Evolutionary conservation across 1,140 invertebrate genomes (phyloP).

Genomic region (Leguminivora glycinivorella): DNA sequence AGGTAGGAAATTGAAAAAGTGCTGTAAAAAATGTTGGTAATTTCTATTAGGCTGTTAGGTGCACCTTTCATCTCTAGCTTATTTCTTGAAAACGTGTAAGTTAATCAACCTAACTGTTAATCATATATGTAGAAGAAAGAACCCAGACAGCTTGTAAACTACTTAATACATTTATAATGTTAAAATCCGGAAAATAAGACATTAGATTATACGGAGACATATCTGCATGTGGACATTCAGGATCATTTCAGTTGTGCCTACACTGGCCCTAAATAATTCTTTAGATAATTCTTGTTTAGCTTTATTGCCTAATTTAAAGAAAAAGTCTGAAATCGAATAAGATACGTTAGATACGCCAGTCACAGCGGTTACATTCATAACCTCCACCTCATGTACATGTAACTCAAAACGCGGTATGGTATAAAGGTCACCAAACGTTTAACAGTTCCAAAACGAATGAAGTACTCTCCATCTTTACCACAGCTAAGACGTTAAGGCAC

Average conservation of each 20-base stretch:
- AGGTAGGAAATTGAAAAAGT: not conserved
- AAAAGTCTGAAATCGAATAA: not conserved
- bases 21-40: too few species aligned
- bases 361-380: not conserved
- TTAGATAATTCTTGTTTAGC: not conserved
- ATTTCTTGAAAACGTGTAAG: too few species aligned
- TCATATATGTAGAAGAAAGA: too few species aligned
- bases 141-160: too few species aligned
- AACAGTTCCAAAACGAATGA: not conserved
- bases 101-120: too few species aligned
- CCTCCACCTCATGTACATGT: not conserved
- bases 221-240: too few species aligned
- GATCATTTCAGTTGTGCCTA: too few species aligned
- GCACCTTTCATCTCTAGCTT: too few species aligned
- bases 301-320: not conserved
- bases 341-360: not conserved
- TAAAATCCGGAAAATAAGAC: too few species aligned
- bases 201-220: too few species aligned
- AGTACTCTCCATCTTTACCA: not conserved
- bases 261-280: not conserved
- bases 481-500: not conserved
- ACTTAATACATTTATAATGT: too few species aligned
- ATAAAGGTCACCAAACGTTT: constrained; percentile 8
- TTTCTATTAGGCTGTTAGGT: too few species aligned
- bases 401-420: not conserved